These are phyloP conservation scores for Anhinga anhinga DNA, from an alignment of 2,113 vertebrate genomes.

Conservation along the genomic window DNA sequence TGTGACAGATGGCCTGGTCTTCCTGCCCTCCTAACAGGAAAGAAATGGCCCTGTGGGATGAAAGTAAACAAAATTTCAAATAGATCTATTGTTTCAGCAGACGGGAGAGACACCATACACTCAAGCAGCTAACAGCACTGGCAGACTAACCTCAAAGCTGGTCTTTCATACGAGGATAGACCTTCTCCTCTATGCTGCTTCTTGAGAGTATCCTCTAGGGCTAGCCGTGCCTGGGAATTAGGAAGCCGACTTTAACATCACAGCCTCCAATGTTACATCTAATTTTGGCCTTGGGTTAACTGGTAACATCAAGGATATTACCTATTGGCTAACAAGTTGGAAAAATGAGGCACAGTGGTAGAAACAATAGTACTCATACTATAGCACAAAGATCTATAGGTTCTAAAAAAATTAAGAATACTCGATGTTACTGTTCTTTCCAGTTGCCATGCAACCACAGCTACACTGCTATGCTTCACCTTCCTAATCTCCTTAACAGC, in stretches of 20 bases:
- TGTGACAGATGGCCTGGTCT: background rate
- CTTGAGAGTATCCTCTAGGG: background rate
- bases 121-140: background rate
- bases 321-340: background rate
- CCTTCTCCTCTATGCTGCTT: background rate
- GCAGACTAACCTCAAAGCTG: background rate
- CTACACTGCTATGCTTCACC: conserved; percentile 27
- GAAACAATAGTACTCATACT: background rate
- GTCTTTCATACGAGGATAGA: background rate
- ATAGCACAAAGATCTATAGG: background rate
- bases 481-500: conserved; percentile 51
- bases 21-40: background rate
- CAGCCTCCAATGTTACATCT: background rate
- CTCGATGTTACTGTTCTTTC: conserved; percentile 36
- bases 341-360: background rate
- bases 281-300: background rate
- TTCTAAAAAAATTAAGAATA: conserved; percentile 30
- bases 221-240: background rate
- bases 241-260: background rate
- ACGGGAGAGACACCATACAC: background rate
- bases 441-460: conserved; percentile 59
- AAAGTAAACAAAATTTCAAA: conserved; percentile 3
- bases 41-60: background rate
- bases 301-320: background rate
- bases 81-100: background rate